A percentile compares a stretch with the other conserved stretches of the same genome.
These are phyloP conservation scores for Notospermus geniculatus DNA, from an alignment of 1,140 invertebrate genomes.

Conservation along the genomic window DNA sequence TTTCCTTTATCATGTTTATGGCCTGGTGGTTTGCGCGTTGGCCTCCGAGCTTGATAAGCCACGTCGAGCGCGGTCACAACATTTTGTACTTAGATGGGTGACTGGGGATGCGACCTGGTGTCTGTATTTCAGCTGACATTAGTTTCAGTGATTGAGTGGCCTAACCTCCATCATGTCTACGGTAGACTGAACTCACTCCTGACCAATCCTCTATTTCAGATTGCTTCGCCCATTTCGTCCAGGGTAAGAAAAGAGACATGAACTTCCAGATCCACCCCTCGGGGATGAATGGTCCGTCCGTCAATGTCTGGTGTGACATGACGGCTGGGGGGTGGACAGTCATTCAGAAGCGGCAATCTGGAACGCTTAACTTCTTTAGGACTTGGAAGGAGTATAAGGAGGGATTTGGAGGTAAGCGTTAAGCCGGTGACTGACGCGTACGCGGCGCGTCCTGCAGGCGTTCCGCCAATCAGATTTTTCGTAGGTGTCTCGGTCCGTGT, in stretches of 20 bases:
- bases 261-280: constrained; percentile 38
- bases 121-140: not conserved
- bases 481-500: too few species aligned
- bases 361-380: constrained; percentile 78
- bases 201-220: constrained; percentile 31
- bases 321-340: constrained; percentile 83
- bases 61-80: not conserved
- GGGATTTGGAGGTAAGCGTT: constrained; percentile 80
- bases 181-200: not conserved
- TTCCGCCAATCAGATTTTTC: too few species aligned
- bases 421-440: too few species aligned
- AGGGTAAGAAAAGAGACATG: constrained; percentile 32
- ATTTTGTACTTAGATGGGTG: not conserved
- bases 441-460: too few species aligned
- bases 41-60: not conserved
- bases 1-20: too few species aligned
- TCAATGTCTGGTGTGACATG: constrained; percentile 69
- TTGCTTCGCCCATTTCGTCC: constrained; percentile 43
- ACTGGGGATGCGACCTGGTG: not conserved
- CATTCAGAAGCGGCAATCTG: constrained; percentile 77
- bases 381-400: constrained; percentile 93
- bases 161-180: too few species aligned
- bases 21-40: too few species aligned
- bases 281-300: constrained; percentile 17
- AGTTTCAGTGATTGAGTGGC: not conserved